phyloP scores from a whole-genome alignment of 2,888 invertebrate genomes.

The Tridacna gigas region DNA sequence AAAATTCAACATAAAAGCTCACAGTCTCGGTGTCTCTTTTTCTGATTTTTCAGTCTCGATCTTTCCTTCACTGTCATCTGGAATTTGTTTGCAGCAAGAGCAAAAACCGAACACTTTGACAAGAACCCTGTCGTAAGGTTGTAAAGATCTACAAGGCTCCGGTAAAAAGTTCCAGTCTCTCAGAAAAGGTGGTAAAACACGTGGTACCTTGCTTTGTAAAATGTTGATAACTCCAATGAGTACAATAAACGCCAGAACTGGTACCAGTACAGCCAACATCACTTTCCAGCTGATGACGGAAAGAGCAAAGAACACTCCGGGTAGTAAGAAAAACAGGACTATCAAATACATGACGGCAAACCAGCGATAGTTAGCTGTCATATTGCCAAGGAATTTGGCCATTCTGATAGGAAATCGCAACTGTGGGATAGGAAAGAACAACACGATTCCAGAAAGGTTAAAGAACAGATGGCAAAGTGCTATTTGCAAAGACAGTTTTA shows the following conservation, averaged over 20 bases:
- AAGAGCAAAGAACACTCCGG: constrained; percentile 79
- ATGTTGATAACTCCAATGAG: constrained; percentile 78
- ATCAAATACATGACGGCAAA: constrained; percentile 86
- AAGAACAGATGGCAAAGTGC: constrained; percentile 84
- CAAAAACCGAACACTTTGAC: constrained; percentile 15
- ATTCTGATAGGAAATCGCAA: constrained; percentile 86
- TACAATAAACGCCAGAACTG: constrained; percentile 69
- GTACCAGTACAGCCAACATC: constrained; percentile 78
- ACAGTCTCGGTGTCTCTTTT: too few species aligned
- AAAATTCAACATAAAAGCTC: too few species aligned
- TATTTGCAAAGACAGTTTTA: constrained; percentile 79
- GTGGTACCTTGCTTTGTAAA: constrained; percentile 67
- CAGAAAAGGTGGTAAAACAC: not conserved
- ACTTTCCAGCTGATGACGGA: constrained; percentile 77
- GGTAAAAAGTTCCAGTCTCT: constrained; percentile 30
- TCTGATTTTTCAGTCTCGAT: not conserved
- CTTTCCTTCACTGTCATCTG: not conserved
- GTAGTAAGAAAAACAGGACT: constrained; percentile 80
- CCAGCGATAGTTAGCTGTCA: constrained; percentile 87
- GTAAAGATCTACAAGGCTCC: constrained; percentile 18
- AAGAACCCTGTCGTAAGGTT: constrained; percentile 21
- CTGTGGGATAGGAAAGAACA: constrained; percentile 87
- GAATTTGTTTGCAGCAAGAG: constrained; percentile 5
- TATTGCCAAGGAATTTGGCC: constrained; percentile 86
- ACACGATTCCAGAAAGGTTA: constrained; percentile 85